Base-by-base conservation (phyloP, 2,113 vertebrate genomes). In the Vidua macroura region DNA sequence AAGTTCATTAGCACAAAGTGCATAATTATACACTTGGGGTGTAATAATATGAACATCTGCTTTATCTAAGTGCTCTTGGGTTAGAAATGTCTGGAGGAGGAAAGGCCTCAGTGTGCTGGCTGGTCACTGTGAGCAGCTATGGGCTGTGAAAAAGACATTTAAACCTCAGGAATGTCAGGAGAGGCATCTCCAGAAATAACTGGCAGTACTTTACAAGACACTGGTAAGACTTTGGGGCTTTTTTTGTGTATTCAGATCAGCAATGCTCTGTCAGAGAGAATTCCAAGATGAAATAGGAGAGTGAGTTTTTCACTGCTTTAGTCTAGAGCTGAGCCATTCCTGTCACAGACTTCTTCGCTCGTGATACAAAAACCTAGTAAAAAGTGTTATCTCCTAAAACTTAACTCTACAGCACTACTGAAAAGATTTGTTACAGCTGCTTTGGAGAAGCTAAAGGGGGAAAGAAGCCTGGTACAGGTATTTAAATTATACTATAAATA, bases 21-120 rank as follows among this genome's bases (percentile, higher is more conserved):
- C 19, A 4, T 92, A 86, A 94, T 95, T 93, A 74, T 52, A 68
- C 86, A 41, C 79, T 90, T 67, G 91, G 60, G 90, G 52, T 90
- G 68, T 78, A 51, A 55, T 93, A 86, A 77, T 74, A 48, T 4
- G 86, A 96, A 74, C 76, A 96, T 96, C 79, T 96, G 88, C 83
- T 94, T 92, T 88, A 44, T 81, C 68, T 17, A 19, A 92, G 74
- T 68, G 52, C 30, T 90, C 28, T 53, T 88, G 37, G 67, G 44
- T 85, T 90, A 44, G 83, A 67, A 93, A 25, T 48, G 43, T 73
- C 51, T 52, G 33, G 58, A 53, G 72, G 58, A 75, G 82, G 60
- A 77, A 62, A 81, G 92, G 60, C 83, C 86, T 92, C 37, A 12
- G 8, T 43, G 62, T 74, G 52, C 23, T 74, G 17, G 13, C 48